Evolutionary conservation across 2,113 vertebrate species (phyloP).

Genomic region (Eira barbara): DNA sequence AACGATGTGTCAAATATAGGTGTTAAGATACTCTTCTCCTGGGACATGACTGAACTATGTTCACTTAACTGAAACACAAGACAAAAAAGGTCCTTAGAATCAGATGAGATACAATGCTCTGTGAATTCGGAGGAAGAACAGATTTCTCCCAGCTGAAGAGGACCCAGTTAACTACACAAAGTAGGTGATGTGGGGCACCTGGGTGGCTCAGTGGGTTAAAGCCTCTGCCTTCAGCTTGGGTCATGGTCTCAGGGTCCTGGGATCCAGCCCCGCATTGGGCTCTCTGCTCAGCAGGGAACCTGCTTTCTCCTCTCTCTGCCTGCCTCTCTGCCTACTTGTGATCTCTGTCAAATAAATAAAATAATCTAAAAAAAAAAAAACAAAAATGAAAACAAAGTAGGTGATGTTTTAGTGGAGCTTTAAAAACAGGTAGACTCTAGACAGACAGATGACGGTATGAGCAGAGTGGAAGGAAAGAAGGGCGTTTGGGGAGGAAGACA

Average conservation of each 20-base stretch:
- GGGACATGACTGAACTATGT: not conserved
- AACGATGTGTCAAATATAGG: not conserved
- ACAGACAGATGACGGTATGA: not conserved
- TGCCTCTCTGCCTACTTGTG: no score
- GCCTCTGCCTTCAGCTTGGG: no score
- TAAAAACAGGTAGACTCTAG: not conserved
- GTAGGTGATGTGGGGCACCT: not conserved
- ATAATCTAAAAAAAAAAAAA: no score
- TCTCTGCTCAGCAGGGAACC: no score
- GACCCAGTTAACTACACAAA: not conserved
- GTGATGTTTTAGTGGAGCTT: not conserved
- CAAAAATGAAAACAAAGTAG: not conserved
- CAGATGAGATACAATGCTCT: not conserved
- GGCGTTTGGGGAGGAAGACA: not conserved
- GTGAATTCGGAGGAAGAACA: not conserved
- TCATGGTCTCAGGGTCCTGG: no score
- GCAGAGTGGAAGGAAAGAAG: not conserved
- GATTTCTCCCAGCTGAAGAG: not conserved
- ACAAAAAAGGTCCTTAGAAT: not conserved
- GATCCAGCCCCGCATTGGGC: no score
- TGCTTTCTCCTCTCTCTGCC: no score
- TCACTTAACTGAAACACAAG: not conserved
- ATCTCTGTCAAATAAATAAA: no score
- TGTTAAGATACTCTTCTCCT: not conserved
- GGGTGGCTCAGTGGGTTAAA: no score